Base-by-base conservation (phyloP, 2,113 vertebrate species). In the Typhlomys cinereus region DNA sequence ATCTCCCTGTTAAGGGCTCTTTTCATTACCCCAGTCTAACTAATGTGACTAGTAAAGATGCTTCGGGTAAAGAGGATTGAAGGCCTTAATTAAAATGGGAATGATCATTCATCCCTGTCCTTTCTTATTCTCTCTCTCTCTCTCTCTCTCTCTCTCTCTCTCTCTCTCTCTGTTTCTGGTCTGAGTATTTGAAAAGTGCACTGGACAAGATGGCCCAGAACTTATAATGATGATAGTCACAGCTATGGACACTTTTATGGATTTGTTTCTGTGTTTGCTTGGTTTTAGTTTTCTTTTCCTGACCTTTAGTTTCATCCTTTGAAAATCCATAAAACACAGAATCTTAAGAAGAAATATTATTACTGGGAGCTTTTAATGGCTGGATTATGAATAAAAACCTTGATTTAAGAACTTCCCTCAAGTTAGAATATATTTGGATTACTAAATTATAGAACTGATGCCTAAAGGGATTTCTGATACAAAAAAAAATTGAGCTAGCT, bases 221-320 rank as follows among this genome's bases (percentile, higher is more conserved):
- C 17, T 54, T 73, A 2, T 39, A 81, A 44, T 80, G 23, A 86
- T 82, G 14, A 61, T 44, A 94, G 67, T 92, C 61, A 73, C 75
- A 95, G n/a, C 50, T 75, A 59, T 36, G 44, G 34, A 87, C 2
- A 7, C 12, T 36, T 78, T 75, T n/a, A 4, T 54, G 52, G 10
- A 10, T 80, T 29, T 75, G 39, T 21, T 46, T 50, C 57, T n/a
- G n/a, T n/a, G n/a, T 15, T 82, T 59, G 8, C 52, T 50, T 82
- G 57, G 46, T 39, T 83, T 82, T 66, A 27, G 21, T 66, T 83
- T 67, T 52, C 4, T 62, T 12, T 4, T 90, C 82, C 36, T 73
- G 23, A 44, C 57, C 41, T 96, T 96, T 61, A 70, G 25, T 76
- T 76, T 92, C 27, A 90, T 92, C 70, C 25, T 82, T 88, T 34